These are phyloP conservation scores for Phylloscopus whistleri DNA, from an alignment of 2,113 vertebrate species.

Conservation along the genomic window DNA sequence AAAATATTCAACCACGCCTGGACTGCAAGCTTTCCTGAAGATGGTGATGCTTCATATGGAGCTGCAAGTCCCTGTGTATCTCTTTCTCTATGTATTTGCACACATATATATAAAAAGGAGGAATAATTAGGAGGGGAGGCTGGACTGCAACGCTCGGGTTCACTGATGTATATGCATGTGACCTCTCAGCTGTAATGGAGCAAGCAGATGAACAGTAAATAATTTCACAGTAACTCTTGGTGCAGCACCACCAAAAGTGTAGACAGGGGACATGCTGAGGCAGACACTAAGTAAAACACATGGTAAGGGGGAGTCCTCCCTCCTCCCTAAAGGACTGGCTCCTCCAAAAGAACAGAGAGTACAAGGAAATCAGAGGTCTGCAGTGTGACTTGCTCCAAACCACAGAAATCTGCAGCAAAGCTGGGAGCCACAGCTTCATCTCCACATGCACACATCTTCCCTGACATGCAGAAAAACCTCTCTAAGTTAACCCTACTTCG, in stretches of 20 bases:
- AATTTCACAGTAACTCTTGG: not conserved
- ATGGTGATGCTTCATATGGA: not conserved
- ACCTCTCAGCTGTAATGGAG: not conserved
- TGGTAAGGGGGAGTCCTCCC: not conserved
- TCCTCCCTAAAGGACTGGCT: not conserved
- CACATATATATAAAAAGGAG: not conserved
- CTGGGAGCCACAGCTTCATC: not conserved
- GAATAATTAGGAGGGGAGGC: not conserved
- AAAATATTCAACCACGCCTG: not conserved
- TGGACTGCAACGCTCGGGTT: not conserved
- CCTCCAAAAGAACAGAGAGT: not conserved
- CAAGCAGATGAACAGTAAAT: not conserved
- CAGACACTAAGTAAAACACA: not conserved
- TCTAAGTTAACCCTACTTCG: not conserved
- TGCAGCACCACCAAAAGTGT: not conserved
- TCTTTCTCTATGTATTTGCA: not conserved
- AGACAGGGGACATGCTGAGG: not conserved
- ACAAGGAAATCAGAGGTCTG: not conserved
- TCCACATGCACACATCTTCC: not conserved
- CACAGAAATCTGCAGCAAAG: not conserved
- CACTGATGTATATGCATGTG: accelerated
- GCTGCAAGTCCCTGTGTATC: not conserved
- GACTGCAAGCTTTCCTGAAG: not conserved
- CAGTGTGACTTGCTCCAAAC: not conserved
- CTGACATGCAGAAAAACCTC: not conserved